phyloP scores from a whole-genome alignment of 1,140 invertebrate genomes.

The Glomeris maerens region DNA sequence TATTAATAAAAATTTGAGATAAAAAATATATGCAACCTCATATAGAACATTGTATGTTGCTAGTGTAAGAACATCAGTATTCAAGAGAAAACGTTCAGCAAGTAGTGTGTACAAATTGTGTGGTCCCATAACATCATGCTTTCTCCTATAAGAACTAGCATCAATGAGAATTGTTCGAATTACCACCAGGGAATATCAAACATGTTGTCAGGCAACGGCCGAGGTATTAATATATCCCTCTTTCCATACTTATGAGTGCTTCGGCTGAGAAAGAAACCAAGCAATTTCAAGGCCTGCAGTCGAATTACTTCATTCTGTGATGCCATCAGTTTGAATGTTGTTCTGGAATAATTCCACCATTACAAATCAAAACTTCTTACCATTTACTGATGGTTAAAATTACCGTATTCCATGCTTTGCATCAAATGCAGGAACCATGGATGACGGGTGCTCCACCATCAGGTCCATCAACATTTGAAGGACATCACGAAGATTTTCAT shows the following conservation, averaged over 20 bases:
- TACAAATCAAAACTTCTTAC: background rate
- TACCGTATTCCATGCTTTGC: constrained; percentile 76
- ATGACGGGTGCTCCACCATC: constrained; percentile 95
- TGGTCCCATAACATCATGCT: constrained; percentile 96
- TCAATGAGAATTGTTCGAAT: constrained; percentile 58
- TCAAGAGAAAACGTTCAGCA: constrained; percentile 75
- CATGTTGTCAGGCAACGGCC: too few relatives aligned
- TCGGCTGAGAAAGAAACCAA: constrained; percentile 48
- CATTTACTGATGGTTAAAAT: background rate
- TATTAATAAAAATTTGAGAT: constrained; percentile 6
- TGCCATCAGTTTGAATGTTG: constrained; percentile 89
- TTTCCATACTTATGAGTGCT: constrained; percentile 47
- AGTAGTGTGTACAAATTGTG: constrained; percentile 94
- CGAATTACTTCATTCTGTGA: constrained; percentile 90
- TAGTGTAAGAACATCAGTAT: constrained; percentile 74
- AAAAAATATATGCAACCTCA: constrained; percentile 44
- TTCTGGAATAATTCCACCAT: constrained; percentile 38
- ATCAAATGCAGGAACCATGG: constrained; percentile 97
- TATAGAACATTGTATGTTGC: constrained; percentile 98
- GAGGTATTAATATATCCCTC: too few relatives aligned
- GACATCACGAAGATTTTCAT: constrained; percentile 97
- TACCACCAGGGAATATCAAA: constrained; percentile 88
- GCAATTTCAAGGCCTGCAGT: constrained; percentile 84
- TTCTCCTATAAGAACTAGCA: constrained; percentile 50
- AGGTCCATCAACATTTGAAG: constrained; percentile 90